Percentiles rank a stretch among this genome's conserved stretches.
Evolutionary conservation across 92 coral and sea anemone genomes (phyloP).

Genomic region (Zoanthus sansibaricus): DNA sequence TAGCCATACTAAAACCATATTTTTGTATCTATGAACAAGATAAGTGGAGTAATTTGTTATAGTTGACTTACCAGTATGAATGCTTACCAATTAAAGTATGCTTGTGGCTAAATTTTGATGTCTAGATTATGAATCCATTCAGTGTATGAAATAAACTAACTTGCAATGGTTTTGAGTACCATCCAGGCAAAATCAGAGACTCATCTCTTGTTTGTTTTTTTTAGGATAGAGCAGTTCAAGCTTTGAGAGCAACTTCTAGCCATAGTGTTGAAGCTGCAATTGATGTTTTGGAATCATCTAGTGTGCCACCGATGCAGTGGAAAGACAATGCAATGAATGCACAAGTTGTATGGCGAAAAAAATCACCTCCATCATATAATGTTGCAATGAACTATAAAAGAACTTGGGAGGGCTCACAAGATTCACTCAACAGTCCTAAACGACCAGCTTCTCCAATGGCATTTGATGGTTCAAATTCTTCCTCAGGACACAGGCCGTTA

Average conservation of each 20-base stretch:
- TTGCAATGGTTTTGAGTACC: too few relatives aligned
- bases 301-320: constrained; percentile 50
- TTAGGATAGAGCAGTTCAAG: constrained; percentile 75
- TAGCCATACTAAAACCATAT: too few relatives aligned
- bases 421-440: constrained; percentile 70
- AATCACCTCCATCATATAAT: constrained; percentile 85
- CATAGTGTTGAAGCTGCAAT: constrained; percentile 78
- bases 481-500: constrained; percentile 37
- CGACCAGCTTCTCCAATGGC: constrained; percentile 84
- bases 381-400: constrained; percentile 70
- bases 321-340: constrained; percentile 39
- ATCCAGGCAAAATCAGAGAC: too few relatives aligned
- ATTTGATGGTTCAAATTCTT: constrained; percentile 44
- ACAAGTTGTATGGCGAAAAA: constrained; percentile 50
- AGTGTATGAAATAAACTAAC: too few relatives aligned
- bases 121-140: too few relatives aligned
- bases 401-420: constrained; percentile 89
- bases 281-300: constrained; percentile 64
- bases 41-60: too few relatives aligned
- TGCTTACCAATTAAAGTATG: too few relatives aligned
- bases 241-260: constrained; percentile 74
- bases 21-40: too few relatives aligned
- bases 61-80: too few relatives aligned
- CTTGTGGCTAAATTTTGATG: too few relatives aligned
- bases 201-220: not conserved